Percentiles rank a stretch among this genome's conserved stretches.
Evolutionary conservation across 2,888 invertebrate species (phyloP).

Genomic region (Temnothorax rugatulus): DNA sequence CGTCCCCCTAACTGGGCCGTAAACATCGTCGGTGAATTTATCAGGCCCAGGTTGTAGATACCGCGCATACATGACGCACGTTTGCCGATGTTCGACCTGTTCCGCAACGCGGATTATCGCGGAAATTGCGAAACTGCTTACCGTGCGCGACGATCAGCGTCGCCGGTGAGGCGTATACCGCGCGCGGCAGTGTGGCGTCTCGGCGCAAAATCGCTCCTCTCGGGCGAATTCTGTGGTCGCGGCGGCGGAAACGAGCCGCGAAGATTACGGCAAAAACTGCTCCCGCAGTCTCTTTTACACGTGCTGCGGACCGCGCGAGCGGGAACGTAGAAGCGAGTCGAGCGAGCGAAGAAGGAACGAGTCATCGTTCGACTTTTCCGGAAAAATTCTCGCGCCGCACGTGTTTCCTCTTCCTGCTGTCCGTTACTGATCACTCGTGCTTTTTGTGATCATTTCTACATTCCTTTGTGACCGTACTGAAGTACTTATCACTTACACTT

Average conservation of each 20-base stretch:
- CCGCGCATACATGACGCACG: slow-evolving; percentile 20
- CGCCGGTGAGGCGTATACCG: slow-evolving; percentile 57
- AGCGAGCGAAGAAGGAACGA: slow-evolving; percentile 54
- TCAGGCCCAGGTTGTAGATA: slow-evolving; percentile 23
- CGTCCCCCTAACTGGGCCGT: slow-evolving; percentile 18
- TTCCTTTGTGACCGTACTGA: background rate
- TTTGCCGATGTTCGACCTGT: slow-evolving; percentile 22
- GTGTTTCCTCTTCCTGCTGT: slow-evolving; percentile 45
- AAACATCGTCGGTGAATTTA: slow-evolving; percentile 44
- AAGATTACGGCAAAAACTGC: slow-evolving; percentile 66
- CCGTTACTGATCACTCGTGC: slow-evolving; percentile 20
- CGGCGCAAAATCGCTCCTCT: slow-evolving; percentile 59
- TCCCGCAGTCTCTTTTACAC: slow-evolving; percentile 53
- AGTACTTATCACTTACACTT: slow-evolving; percentile 4
- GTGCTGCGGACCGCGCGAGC: slow-evolving; percentile 56
- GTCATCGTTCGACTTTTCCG: slow-evolving; percentile 56
- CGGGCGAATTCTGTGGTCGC: slow-evolving; percentile 60
- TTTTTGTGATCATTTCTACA: background rate
- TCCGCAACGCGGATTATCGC: slow-evolving; percentile 57
- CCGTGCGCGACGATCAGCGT: slow-evolving; percentile 53
- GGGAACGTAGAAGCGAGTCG: slow-evolving; percentile 47
- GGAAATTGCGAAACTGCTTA: slow-evolving; percentile 56
- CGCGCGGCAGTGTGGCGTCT: slow-evolving; percentile 31
- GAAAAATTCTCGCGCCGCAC: slow-evolving; percentile 32
- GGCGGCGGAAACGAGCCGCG: slow-evolving; percentile 69